phyloP scores from a whole-genome alignment of 2,797 vertebrate species.

The Petrocephalus sullivani region DNA sequence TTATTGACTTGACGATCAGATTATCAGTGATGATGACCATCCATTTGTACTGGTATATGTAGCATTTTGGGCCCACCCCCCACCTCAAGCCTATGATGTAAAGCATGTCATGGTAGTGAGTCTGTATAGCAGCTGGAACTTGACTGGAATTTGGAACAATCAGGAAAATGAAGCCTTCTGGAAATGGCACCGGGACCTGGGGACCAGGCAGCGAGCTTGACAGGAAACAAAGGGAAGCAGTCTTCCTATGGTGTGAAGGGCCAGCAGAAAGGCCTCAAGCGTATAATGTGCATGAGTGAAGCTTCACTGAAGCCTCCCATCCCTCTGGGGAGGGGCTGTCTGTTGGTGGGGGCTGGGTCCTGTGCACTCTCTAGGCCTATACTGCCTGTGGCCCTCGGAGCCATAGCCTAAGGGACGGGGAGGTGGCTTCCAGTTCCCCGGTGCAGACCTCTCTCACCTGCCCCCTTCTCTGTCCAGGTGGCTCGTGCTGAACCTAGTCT shows the following conservation, averaged over 20 bases:
- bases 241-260: neutral
- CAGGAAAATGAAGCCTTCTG: neutral
- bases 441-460: neutral
- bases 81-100: no score
- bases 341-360: neutral
- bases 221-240: neutral
- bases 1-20: neutral
- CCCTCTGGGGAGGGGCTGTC: neutral
- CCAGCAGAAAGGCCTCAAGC: neutral
- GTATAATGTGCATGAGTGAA: neutral
- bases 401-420: neutral
- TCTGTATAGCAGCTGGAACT: no score
- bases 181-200: neutral
- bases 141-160: no score
- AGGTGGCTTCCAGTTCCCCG: neutral
- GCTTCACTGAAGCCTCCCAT: neutral
- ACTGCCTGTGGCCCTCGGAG: neutral
- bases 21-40: neutral
- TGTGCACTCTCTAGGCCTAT: neutral
- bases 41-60: neutral
- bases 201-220: neutral
- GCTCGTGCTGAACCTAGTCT: slow-evolving; percentile 37
- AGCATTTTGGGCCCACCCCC: neutral
- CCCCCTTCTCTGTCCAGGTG: slow-evolving; percentile 43
- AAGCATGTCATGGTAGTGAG: no score